These are phyloP conservation scores for Acinonyx jubatus DNA, from an alignment of 2,113 vertebrate species.

Conservation along the genomic window DNA sequence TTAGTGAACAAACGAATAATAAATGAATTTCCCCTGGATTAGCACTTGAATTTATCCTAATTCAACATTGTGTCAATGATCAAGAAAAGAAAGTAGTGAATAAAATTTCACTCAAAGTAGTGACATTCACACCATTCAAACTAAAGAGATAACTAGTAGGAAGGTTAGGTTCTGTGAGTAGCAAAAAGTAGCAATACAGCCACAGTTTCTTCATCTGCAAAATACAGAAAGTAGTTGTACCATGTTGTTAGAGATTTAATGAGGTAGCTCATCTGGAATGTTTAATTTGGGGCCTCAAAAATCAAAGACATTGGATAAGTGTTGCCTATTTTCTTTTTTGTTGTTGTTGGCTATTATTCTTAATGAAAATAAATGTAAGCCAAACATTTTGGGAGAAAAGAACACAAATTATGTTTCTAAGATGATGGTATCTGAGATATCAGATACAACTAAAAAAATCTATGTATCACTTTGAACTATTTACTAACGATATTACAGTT, in stretches of 20 bases:
- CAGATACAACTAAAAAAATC: background rate
- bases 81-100: background rate
- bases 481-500: background rate
- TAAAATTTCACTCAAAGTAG: background rate
- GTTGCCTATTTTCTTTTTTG: background rate
- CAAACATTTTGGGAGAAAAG: background rate
- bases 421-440: background rate
- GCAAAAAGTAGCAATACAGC: background rate
- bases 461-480: background rate
- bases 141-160: background rate
- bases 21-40: background rate
- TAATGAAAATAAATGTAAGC: background rate
- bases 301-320: background rate
- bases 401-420: conserved; percentile 2
- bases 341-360: background rate
- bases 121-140: background rate
- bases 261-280: background rate
- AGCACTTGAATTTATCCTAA: background rate
- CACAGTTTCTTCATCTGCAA: background rate
- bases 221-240: background rate
- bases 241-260: background rate
- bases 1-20: background rate
- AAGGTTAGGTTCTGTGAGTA: background rate
- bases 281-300: background rate
- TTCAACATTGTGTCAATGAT: background rate